phyloP scores from a whole-genome alignment of 2,888 invertebrate genomes.

The Xestia rhomboidea region DNA sequence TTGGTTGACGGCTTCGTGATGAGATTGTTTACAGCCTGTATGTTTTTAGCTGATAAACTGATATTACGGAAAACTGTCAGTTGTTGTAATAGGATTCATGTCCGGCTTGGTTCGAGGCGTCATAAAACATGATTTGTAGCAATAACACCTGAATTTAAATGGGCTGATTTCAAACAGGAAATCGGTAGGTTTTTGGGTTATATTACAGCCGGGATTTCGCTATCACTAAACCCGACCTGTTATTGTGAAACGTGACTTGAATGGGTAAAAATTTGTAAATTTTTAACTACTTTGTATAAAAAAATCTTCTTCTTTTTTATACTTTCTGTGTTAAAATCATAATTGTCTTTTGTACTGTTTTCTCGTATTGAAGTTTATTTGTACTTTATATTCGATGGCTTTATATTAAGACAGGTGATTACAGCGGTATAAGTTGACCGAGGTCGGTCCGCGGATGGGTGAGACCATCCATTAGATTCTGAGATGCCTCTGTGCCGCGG shows the following conservation, averaged over 20 bases:
- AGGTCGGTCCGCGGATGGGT: too few relatives aligned
- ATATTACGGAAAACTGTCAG: neutral
- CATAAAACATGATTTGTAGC: constrained; percentile 23
- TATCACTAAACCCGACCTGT: neutral
- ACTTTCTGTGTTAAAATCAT: too few relatives aligned
- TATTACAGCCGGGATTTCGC: constrained; percentile 6
- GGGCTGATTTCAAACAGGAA: constrained; percentile 24
- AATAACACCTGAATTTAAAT: constrained; percentile 28
- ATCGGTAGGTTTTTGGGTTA: neutral
- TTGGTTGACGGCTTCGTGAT: too few relatives aligned
- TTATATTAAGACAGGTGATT: too few relatives aligned
- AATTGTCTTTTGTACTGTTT: neutral
- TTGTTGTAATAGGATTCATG: constrained; percentile 13
- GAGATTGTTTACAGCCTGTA: too few relatives aligned
- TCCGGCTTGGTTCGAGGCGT: neutral
- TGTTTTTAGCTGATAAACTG: neutral
- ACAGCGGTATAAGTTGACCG: too few relatives aligned
- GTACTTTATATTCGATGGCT: too few relatives aligned
- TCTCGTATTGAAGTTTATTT: neutral
- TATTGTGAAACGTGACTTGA: constrained; percentile 13
- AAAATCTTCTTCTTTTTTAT: too few relatives aligned
- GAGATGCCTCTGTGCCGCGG: too few relatives aligned
- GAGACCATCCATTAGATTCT: too few relatives aligned
- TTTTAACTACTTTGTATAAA: neutral
- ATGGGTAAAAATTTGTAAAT: neutral